Evolutionary conservation across 53 echinoderm and acorn worm genomes (phyloP).

Genomic region (Crossaster papposus): DNA sequence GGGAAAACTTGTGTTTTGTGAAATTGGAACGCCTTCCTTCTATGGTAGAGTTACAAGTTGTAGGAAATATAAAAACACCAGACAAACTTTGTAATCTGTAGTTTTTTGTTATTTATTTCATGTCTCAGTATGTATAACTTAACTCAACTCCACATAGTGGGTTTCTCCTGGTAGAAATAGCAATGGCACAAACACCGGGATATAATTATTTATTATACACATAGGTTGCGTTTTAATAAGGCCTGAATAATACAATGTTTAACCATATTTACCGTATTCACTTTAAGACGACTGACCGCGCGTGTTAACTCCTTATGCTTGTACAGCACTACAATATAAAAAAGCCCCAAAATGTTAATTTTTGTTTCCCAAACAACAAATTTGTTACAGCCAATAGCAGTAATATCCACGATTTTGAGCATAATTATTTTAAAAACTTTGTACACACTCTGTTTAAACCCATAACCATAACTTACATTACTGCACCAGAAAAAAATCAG

Average conservation of each 20-base stretch:
- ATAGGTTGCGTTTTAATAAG: constrained; percentile 39
- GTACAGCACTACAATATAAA: neutral
- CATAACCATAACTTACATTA: constrained; percentile 40
- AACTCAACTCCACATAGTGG: constrained; percentile 7
- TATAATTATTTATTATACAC: constrained; percentile 28
- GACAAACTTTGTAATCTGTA: constrained; percentile 21
- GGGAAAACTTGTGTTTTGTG: too few species aligned
- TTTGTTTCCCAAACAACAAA: neutral
- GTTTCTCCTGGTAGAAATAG: constrained; percentile 21
- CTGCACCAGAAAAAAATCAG: neutral
- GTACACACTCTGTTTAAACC: constrained; percentile 28
- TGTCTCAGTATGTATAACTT: constrained; percentile 48
- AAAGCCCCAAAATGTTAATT: neutral
- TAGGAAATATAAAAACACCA: neutral
- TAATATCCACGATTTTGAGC: constrained; percentile 14
- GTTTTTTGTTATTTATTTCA: constrained; percentile 57
- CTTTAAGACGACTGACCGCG: neutral
- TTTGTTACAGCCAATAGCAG: constrained; percentile 24
- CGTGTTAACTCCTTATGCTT: neutral
- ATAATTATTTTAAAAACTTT: constrained; percentile 6
- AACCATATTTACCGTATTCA: neutral
- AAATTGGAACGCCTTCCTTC: too few species aligned
- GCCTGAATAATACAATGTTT: constrained; percentile 28
- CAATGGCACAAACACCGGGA: constrained; percentile 37
- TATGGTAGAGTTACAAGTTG: too few species aligned